Conservation (phyloP, 2,113 vertebrate species). For the Nesoenas mayeri region DNA sequence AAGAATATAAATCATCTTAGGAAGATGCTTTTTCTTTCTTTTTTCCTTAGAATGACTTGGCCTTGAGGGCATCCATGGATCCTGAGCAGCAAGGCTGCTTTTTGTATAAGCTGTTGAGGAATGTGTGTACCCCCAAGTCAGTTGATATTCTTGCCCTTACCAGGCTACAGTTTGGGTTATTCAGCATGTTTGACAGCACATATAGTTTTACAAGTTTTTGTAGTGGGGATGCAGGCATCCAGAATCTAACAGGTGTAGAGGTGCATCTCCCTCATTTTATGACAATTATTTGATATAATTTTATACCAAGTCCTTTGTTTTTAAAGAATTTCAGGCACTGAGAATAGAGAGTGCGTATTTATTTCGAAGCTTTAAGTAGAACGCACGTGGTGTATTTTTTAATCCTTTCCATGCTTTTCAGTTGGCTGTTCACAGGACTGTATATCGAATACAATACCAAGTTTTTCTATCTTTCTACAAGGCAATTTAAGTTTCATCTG, state of each 20-base stretch:
- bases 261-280: conserved; percentile 70
- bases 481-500: conserved; percentile 39
- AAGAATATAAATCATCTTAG: background rate
- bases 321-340: conserved; percentile 73
- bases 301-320: conserved; percentile 76
- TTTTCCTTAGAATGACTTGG: conserved; percentile 17
- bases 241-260: conserved; percentile 57
- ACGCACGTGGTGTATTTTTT: conserved; percentile 67
- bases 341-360: conserved; percentile 47
- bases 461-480: conserved; percentile 68
- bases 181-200: conserved; percentile 37
- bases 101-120: conserved; percentile 12
- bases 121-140: conserved; percentile 9
- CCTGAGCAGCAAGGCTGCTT: conserved; percentile 38
- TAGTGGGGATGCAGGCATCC: conserved; percentile 79
- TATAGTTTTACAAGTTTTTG: conserved; percentile 65
- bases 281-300: conserved; percentile 74
- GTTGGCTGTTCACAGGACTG: conserved; percentile 28
- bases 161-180: conserved; percentile 4
- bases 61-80: conserved; percentile 30
- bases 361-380: conserved; percentile 72
- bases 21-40: conserved; percentile 32
- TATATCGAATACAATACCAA: conserved; percentile 3
- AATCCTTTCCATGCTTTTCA: conserved; percentile 63
- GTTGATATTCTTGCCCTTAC: conserved; percentile 39